phyloP scores from a whole-genome alignment of 92 coral and sea anemone species.

The Zoanthus solanderi region DNA sequence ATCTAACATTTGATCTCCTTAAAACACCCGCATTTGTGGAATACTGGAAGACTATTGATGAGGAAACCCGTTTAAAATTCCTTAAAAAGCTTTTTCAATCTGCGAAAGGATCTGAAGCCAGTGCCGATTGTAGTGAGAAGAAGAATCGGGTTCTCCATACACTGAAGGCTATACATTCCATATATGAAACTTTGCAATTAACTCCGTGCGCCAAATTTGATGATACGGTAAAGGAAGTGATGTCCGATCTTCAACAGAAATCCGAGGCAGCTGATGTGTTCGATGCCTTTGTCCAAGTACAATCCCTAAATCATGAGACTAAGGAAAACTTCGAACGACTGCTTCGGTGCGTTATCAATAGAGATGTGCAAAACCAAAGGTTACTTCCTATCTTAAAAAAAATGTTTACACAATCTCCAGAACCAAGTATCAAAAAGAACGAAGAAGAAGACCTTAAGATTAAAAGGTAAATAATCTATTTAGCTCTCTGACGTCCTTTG shows the following conservation, averaged over 20 bases:
- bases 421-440: slow-evolving; percentile 1
- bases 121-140: background rate
- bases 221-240: background rate
- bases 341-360: slow-evolving; percentile 17
- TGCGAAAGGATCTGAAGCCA: background rate
- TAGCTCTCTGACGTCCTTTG: background rate
- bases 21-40: background rate
- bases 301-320: slow-evolving; percentile 4
- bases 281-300: slow-evolving; percentile 43
- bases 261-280: slow-evolving; percentile 16
- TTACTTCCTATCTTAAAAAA: slow-evolving; percentile 7
- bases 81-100: background rate
- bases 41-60: slow-evolving; percentile 29
- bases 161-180: background rate
- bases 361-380: background rate
- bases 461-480: background rate
- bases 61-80: background rate
- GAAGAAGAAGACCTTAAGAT: background rate
- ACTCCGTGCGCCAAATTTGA: slow-evolving; percentile 12
- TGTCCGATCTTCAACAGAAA: background rate
- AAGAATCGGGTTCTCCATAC: background rate
- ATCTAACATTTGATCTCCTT: slow-evolving; percentile 11
- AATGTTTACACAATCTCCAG: background rate
- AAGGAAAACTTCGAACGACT: slow-evolving; percentile 8
- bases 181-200: slow-evolving; percentile 5